Conservation (phyloP, 2,888 invertebrate genomes). For the Tachina grossa region DNA sequence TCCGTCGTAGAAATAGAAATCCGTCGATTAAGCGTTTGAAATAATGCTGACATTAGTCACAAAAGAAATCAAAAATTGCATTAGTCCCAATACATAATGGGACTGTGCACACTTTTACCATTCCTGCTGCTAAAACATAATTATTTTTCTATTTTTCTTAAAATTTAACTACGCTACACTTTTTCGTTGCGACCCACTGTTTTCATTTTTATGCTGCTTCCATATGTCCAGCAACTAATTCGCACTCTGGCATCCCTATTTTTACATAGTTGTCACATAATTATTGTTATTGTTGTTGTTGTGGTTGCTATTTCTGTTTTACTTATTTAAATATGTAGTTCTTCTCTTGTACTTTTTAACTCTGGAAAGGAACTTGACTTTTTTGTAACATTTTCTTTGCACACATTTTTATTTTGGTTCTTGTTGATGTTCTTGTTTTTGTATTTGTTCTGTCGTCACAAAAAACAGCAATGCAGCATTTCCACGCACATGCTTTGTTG, state of each 20-base stretch:
- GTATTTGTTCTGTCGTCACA: slow-evolving; percentile 8
- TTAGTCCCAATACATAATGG: no score
- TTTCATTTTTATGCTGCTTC: neutral
- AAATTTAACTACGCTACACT: neutral
- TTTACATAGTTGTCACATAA: slow-evolving; percentile 7
- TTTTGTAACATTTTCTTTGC: slow-evolving; percentile 5
- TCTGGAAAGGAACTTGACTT: slow-evolving; percentile 38
- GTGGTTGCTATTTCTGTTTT: neutral
- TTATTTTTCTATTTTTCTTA: no score
- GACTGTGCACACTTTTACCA: no score
- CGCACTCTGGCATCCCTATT: neutral
- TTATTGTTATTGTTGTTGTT: no score
- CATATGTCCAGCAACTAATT: no score
- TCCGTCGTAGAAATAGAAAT: no score
- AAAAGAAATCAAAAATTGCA: no score
- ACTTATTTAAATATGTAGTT: slow-evolving; percentile 20
- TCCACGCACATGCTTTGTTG: slow-evolving; percentile 69
- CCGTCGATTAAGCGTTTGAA: no score
- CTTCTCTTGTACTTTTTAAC: slow-evolving; percentile 24
- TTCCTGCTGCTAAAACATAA: no score
- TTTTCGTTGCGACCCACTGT: neutral
- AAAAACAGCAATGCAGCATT: slow-evolving; percentile 71
- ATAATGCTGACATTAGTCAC: no score
- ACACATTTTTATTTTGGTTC: neutral
- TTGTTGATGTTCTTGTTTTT: slow-evolving; percentile 20